These are phyloP conservation scores for Haliclona indistincta DNA, from an alignment of 37 sponge, comb jelly and placozoan genomes.

Conservation along the genomic window DNA sequence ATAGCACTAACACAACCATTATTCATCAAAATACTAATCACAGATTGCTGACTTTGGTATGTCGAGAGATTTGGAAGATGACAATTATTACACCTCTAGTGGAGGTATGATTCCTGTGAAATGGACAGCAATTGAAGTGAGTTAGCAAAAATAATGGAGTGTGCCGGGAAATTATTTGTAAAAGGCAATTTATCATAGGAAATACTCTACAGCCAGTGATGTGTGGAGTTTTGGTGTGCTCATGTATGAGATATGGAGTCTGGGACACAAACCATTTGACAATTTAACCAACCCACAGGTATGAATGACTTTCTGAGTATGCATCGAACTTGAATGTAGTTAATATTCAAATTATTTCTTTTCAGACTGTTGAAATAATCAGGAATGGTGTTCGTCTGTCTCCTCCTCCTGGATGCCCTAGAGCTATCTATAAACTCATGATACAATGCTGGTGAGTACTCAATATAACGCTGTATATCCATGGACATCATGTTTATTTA, in stretches of 20 bases:
- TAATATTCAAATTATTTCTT: too few relatives aligned
- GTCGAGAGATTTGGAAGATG: slow-evolving; percentile 51
- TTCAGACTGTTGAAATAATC: slow-evolving; percentile 6
- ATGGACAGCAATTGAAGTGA: slow-evolving; percentile 53
- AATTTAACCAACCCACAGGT: slow-evolving; percentile 5
- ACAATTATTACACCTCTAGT: slow-evolving; percentile 45
- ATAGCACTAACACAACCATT: too few relatives aligned
- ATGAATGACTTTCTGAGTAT: too few relatives aligned
- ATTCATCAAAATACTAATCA: too few relatives aligned
- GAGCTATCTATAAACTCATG: slow-evolving; percentile 59
- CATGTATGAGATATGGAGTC: slow-evolving; percentile 52
- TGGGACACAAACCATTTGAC: slow-evolving; percentile 42
- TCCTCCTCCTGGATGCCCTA: slow-evolving; percentile 67
- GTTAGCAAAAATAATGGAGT: too few relatives aligned
- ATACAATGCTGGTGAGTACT: slow-evolving; percentile 51
- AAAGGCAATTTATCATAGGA: slow-evolving; percentile 33
- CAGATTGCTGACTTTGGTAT: slow-evolving; percentile 70
- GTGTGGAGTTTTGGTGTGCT: slow-evolving; percentile 50
- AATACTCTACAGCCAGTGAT: slow-evolving; percentile 35
- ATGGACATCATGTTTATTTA: too few relatives aligned
- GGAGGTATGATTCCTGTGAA: slow-evolving; percentile 58
- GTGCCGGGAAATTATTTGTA: too few relatives aligned
- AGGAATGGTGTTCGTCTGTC: slow-evolving; percentile 32
- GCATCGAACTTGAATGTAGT: too few relatives aligned
- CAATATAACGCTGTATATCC: too few relatives aligned